phyloP scores from a whole-genome alignment of 2,888 invertebrate species.

The Myopa tessellatipennis region DNA sequence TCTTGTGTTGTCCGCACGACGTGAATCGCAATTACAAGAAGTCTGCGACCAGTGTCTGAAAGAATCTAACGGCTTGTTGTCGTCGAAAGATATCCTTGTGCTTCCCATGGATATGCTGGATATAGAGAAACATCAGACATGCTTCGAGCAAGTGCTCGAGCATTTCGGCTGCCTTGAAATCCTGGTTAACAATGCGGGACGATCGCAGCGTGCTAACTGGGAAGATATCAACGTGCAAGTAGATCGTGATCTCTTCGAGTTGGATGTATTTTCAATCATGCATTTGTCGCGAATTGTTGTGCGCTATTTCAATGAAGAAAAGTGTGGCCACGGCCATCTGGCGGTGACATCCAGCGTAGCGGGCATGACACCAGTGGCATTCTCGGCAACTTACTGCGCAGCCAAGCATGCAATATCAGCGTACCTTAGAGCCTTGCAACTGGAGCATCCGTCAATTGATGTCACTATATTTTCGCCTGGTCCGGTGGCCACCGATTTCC shows the following conservation, averaged over 20 bases:
- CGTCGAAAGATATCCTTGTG: slow-evolving; percentile 74
- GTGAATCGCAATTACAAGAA: slow-evolving; percentile 73
- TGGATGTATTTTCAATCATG: slow-evolving; percentile 81
- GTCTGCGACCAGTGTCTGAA: slow-evolving; percentile 75
- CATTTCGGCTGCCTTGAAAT: slow-evolving; percentile 81
- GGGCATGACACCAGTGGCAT: slow-evolving; percentile 76
- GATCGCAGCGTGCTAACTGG: slow-evolving; percentile 81
- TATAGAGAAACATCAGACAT: slow-evolving; percentile 72
- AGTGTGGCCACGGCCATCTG: slow-evolving; percentile 73
- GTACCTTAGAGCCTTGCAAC: slow-evolving; percentile 76
- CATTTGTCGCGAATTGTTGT: slow-evolving; percentile 78
- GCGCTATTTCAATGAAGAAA: slow-evolving; percentile 71
- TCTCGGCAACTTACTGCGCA: slow-evolving; percentile 78
- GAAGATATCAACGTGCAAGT: slow-evolving; percentile 77
- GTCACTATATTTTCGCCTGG: slow-evolving; percentile 82
- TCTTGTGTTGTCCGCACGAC: slow-evolving; percentile 77
- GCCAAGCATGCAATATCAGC: slow-evolving; percentile 84
- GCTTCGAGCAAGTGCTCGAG: slow-evolving; percentile 73
- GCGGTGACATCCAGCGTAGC: slow-evolving; percentile 81
- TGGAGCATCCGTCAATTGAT: slow-evolving; percentile 71
- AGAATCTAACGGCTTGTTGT: slow-evolving; percentile 65
- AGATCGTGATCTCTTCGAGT: slow-evolving; percentile 79
- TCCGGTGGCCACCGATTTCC: slow-evolving; percentile 78
- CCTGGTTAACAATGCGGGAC: slow-evolving; percentile 84
- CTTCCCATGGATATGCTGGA: slow-evolving; percentile 77